phyloP scores from a whole-genome alignment of 2,888 invertebrate species.

The Cephus pygmeus region DNA sequence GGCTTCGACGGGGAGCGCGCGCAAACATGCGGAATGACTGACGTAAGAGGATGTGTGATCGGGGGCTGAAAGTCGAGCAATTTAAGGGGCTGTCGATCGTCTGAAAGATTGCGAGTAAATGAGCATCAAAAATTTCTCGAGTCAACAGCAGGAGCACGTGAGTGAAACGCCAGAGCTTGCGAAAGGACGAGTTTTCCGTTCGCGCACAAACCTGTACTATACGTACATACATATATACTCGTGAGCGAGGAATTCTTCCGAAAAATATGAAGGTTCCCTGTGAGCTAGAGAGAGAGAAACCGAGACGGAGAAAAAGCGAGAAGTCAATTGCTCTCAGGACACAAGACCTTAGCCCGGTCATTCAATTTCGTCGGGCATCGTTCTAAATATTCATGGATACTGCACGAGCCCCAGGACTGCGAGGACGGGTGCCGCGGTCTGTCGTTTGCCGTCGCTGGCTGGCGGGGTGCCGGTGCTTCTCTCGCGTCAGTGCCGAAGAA shows the following conservation, averaged over 20 bases:
- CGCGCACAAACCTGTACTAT: not conserved
- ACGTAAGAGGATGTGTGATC: not conserved
- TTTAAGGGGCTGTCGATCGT: slow-evolving; percentile 21
- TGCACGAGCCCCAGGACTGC: not conserved
- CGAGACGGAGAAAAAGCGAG: rapidly evolving
- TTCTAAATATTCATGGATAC: not conserved
- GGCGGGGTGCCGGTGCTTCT: not conserved
- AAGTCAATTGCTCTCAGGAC: not conserved
- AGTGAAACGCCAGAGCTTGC: not conserved
- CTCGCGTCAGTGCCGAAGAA: not conserved
- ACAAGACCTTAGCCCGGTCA: not conserved
- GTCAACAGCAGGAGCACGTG: not conserved
- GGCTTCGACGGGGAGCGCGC: not conserved
- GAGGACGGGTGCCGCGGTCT: not conserved
- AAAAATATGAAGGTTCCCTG: not conserved
- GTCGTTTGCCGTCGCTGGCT: not conserved
- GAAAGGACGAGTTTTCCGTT: not conserved
- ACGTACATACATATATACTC: not conserved
- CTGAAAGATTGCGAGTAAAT: slow-evolving; percentile 15
- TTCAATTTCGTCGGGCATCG: not conserved
- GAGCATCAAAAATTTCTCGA: not conserved
- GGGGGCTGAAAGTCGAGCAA: slow-evolving; percentile 9
- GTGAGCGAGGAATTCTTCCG: not conserved
- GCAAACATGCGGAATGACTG: not conserved
- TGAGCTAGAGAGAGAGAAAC: not conserved